Base-by-base conservation (phyloP, 2,797 vertebrate genomes). In the Capromys pilorides region DNA sequence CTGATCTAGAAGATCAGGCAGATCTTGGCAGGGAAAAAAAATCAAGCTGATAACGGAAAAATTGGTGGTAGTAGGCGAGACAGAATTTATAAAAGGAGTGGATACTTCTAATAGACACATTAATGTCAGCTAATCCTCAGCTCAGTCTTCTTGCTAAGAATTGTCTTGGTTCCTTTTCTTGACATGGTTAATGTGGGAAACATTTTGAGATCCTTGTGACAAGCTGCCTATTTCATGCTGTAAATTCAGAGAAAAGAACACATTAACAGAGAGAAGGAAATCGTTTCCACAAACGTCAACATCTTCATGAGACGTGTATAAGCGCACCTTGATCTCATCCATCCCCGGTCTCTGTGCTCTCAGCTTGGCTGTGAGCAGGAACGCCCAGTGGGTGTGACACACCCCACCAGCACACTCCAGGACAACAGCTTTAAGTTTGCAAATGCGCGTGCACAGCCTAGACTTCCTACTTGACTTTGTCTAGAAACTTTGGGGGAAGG, bases 211-310 rank as follows among this genome's bases (percentile, higher is more conserved):
- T 82, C 62, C 91, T 88, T 77, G n/a, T 18, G n/a, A 87, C 77
- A 86, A 94, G 59, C 31, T 73, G 22, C 79, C 64, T 73, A 24
- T 69, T 82, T 51, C 69, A 69, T 28, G 11, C 67, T 87, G 5
- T 90, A 16, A 92, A 90, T 64, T 67, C 49, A 49, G 26, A 86
- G 51, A 64, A 88, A 92, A 85, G 67, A 67, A 92, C 86, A 88
- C 81, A 78, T 14, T 75, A 88, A 33, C 66, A 28, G 0, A 62
- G 85, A 84, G 28, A 80, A 85, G 90, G 26, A 82, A 61, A 86
- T 61, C 16, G 24, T 92, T 77, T 93, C 86, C 85, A 51, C 14
- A 67, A 36, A 21, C 45, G 78, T 67, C 64, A 64, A 33, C 64
- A 36, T 22, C 84, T 45, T 51, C n/a, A 0, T 8, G 78, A 87